Evolutionary conservation across 1,140 invertebrate genomes (phyloP).

Genomic region (Dufourea novaeangliae): DNA sequence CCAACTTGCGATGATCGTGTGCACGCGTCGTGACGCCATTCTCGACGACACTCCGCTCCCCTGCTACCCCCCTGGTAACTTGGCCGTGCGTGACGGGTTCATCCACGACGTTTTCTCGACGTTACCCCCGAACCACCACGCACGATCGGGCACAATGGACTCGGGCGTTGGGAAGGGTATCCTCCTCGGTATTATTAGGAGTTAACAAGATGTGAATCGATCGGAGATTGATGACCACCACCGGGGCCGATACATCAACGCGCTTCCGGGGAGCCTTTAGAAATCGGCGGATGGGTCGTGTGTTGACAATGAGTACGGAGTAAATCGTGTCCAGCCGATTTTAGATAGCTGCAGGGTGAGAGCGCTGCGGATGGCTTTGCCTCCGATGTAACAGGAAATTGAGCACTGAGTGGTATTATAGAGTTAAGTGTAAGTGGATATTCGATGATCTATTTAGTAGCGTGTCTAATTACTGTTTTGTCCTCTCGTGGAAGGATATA

Average conservation of each 20-base stretch:
- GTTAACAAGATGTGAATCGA: constrained; percentile 38
- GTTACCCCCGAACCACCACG: too few relatives aligned
- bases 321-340: background rate
- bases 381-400: background rate
- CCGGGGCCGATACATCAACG: background rate
- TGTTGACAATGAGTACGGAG: constrained; percentile 2
- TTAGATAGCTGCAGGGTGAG: too few relatives aligned
- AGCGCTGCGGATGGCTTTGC: too few relatives aligned
- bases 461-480: too few relatives aligned
- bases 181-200: constrained; percentile 28
- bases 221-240: constrained; percentile 21
- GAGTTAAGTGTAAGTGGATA: too few relatives aligned
- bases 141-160: background rate
- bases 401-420: too few relatives aligned
- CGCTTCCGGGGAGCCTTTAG: background rate
- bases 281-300: background rate
- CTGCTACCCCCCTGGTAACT: background rate
- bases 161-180: background rate
- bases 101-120: background rate
- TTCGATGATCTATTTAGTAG: too few relatives aligned
- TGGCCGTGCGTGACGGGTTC: constrained; percentile 24
- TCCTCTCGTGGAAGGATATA: too few relatives aligned
- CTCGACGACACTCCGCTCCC: too few relatives aligned
- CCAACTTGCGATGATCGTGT: too few relatives aligned
- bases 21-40: too few relatives aligned